Base-by-base conservation (phyloP, 2,888 invertebrate genomes). In the Tetheella fluctuosa region DNA sequence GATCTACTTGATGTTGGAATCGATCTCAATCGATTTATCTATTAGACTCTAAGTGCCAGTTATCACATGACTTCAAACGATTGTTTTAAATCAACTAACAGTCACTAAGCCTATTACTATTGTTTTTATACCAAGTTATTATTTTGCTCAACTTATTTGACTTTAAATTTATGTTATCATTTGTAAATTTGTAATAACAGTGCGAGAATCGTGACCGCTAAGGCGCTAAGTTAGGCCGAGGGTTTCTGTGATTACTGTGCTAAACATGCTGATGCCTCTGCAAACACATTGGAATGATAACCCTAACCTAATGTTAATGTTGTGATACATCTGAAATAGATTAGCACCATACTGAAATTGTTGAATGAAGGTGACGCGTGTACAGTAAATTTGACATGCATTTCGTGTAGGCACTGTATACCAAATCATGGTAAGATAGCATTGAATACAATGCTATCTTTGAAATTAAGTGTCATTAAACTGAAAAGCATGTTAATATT, bases 251-350 rank as follows among this genome's bases (percentile, higher is more conserved):
- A 39, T 57, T 52, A 42, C 52, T 52, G 56, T 56, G 69, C 65
- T 74, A 68, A 70, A 62, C 58, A 57, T 42, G 54, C 67, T 73
- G 66, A 73, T 67, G 53, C 55, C 57, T 66, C 56, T 55, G 65
- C 65, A 71, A 77, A 79, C 70, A 79, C 23, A 59, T 59, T 62
- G 59, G 39, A 65, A 62, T 61, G 60, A 65, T 64, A 70, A 68
- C 63, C 65, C 62, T 66, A 65, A 59, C 60, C 60, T 48, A 15
- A 25, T 69, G 65, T 68, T 70, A 58, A 67, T 60, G 69, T 71
- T 63, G n/a, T n/a, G 68, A 62, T 62, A 67, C 75, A 72, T 65
- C 74, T 82, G 76, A 71, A 75, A 76, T 63, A 77, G 65, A 80
- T 84, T 80, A 84, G 67, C 72, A 64, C 65, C 71, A 59, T 64